Conservation (phyloP, 2,888 invertebrate genomes). For the Lymantria dispar region DNA sequence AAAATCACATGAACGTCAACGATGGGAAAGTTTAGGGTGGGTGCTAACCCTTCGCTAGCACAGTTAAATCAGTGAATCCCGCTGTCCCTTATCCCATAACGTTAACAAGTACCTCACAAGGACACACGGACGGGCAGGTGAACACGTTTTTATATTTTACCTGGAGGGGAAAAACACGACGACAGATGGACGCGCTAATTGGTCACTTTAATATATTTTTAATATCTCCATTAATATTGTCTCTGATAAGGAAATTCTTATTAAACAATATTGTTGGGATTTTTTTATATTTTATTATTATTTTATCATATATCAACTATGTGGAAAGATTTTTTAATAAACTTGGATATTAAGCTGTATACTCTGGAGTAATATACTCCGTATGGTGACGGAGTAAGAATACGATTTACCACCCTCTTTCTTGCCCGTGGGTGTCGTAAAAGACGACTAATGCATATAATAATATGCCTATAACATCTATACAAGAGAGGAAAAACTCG, state of each 20-base stretch:
- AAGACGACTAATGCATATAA: too few species aligned
- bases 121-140: neutral
- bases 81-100: neutral
- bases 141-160: neutral
- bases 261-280: neutral
- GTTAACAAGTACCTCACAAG: slow-evolving; percentile 4
- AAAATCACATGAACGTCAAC: neutral
- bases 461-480: too few species aligned
- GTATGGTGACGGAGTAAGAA: too few species aligned
- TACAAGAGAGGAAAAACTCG: too few species aligned
- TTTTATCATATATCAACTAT: too few species aligned
- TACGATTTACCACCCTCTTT: too few species aligned
- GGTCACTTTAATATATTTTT: slow-evolving; percentile 3
- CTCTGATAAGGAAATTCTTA: neutral
- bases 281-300: neutral
- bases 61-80: slow-evolving; percentile 4
- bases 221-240: neutral
- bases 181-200: neutral
- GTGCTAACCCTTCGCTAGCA: slow-evolving; percentile 1
- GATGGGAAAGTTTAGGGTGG: slow-evolving; percentile 1
- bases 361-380: too few species aligned
- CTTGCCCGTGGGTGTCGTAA: too few species aligned
- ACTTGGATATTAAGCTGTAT: too few species aligned
- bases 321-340: too few species aligned
- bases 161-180: neutral